These are phyloP conservation scores for Cecropterus lyciades DNA, from an alignment of 1,140 invertebrate genomes.

Conservation along the genomic window DNA sequence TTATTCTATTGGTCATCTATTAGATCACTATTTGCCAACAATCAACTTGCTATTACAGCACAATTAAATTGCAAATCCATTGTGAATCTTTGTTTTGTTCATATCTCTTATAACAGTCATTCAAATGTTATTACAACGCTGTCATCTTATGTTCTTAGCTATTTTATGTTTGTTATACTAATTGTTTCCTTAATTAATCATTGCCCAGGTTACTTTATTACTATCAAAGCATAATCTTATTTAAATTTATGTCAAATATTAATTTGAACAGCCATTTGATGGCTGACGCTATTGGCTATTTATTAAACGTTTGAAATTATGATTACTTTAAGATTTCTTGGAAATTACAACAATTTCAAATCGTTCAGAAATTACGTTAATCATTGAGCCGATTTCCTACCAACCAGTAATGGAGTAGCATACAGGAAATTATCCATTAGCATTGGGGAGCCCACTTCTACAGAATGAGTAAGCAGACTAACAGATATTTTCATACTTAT, in stretches of 20 bases:
- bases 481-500: too few species aligned
- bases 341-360: too few species aligned
- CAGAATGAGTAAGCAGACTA: too few species aligned
- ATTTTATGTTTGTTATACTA: background rate
- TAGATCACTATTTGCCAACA: constrained; percentile 6
- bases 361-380: too few species aligned
- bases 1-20: constrained; percentile 4
- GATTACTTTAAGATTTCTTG: too few species aligned
- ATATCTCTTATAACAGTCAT: constrained; percentile 3
- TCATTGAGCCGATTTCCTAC: too few species aligned
- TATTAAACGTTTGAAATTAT: background rate
- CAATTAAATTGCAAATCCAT: constrained; percentile 20
- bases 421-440: too few species aligned
- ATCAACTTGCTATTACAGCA: constrained; percentile 9
- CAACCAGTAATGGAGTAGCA: too few species aligned
- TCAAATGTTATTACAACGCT: constrained; percentile 8
- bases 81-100: constrained; percentile 3
- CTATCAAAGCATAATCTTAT: too few species aligned
- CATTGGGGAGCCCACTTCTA: too few species aligned
- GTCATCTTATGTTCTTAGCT: constrained; percentile 12
- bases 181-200: background rate
- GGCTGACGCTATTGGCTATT: background rate
- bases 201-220: background rate
- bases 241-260: too few species aligned
- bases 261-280: too few species aligned